These are phyloP conservation scores for Vulpes vulpes DNA, from an alignment of 2,113 vertebrate species.

Conservation along the genomic window DNA sequence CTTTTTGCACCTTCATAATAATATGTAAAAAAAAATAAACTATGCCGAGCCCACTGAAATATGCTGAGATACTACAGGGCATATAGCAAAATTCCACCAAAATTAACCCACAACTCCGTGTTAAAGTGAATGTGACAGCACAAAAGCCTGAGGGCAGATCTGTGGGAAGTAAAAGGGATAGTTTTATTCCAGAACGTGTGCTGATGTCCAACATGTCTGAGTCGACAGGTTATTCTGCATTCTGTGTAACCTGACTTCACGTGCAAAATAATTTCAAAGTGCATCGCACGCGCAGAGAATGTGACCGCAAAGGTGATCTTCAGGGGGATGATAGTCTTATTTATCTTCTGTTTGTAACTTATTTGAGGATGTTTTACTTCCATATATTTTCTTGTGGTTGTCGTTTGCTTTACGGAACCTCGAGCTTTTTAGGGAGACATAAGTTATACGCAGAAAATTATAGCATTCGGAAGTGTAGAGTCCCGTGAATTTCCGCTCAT, in stretches of 20 bases:
- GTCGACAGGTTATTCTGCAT: background rate
- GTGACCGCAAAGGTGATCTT: background rate
- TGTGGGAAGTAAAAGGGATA: background rate
- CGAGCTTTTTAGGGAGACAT: background rate
- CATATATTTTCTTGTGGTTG: background rate
- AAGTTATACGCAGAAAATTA: background rate
- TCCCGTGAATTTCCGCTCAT: background rate
- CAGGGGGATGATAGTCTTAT: background rate
- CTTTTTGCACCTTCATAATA: background rate
- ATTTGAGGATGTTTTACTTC: background rate
- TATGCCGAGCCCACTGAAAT: background rate
- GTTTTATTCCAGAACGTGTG: background rate
- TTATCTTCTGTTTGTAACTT: background rate
- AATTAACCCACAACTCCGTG: background rate
- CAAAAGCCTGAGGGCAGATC: background rate
- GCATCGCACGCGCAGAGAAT: background rate
- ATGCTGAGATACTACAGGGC: background rate
- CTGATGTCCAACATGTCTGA: background rate
- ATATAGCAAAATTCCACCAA: background rate
- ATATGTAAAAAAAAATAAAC: background rate
- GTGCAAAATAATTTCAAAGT: background rate
- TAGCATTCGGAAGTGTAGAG: background rate
- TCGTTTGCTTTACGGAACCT: background rate
- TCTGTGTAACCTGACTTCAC: background rate
- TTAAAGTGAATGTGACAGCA: constrained; percentile 15